A percentile compares a stretch with the other conserved stretches of the same genome.
Conservation (phyloP, 2,113 vertebrate genomes). For the Leucoraja erinaceus region DNA sequence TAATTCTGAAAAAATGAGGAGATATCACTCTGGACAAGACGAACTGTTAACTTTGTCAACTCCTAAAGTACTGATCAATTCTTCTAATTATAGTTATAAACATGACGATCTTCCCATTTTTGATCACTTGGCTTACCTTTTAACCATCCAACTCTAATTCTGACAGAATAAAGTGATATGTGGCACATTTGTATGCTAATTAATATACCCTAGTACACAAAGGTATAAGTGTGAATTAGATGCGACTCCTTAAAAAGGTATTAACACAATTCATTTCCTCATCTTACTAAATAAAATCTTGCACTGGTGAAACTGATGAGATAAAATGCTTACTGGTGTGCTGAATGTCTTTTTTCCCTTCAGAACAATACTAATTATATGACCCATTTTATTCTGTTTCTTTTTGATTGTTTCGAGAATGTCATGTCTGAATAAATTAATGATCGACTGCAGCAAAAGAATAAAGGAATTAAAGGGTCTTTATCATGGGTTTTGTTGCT, state of each 20-base stretch:
- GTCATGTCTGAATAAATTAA: neutral
- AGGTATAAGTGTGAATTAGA: neutral
- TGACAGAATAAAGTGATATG: neutral
- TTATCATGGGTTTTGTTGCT: neutral
- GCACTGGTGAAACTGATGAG: neutral
- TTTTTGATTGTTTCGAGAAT: neutral
- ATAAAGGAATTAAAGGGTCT: neutral
- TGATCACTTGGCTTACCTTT: neutral
- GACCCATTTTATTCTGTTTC: neutral
- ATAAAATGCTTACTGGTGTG: neutral
- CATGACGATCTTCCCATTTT: neutral
- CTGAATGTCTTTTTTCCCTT: neutral
- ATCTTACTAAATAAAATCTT: neutral
- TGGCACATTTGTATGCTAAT: neutral
- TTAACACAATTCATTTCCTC: neutral
- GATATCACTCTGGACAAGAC: neutral
- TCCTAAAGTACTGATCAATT: too few species aligned
- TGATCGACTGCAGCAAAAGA: constrained; percentile 9
- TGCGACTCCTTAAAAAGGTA: neutral
- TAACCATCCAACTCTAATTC: neutral
- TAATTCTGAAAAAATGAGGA: neutral
- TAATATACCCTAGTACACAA: neutral
- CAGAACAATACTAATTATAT: neutral
- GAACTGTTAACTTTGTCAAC: neutral
- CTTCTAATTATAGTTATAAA: neutral